These are phyloP conservation scores for Odontesthes bonariensis DNA, from an alignment of 2,113 vertebrate species.

Conservation along the genomic window DNA sequence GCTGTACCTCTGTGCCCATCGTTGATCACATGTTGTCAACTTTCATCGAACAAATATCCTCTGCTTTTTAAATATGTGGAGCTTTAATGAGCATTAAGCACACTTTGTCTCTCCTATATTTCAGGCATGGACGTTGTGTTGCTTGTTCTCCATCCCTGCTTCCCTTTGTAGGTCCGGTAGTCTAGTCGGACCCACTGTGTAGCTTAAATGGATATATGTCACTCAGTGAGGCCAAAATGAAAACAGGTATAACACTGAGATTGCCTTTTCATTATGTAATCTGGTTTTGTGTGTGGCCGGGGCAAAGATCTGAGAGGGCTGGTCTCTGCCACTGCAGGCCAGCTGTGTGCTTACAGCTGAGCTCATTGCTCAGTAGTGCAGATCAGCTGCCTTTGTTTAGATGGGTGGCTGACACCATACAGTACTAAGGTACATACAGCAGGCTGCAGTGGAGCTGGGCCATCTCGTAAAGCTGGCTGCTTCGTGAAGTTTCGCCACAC, in stretches of 20 bases:
- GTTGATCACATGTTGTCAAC: no score
- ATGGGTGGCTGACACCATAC: constrained; percentile 40
- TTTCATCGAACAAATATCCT: no score
- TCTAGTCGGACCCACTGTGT: neutral
- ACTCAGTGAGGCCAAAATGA: constrained; percentile 22
- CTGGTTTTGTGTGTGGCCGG: constrained; percentile 19
- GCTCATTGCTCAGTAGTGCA: constrained; percentile 32
- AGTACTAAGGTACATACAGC: constrained; percentile 31
- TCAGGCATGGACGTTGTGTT: constrained; percentile 1
- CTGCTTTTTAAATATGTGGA: no score
- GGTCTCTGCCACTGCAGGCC: constrained; percentile 30
- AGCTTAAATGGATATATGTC: constrained; percentile 9
- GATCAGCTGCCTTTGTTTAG: constrained; percentile 52
- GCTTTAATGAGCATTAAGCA: neutral
- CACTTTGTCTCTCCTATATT: neutral
- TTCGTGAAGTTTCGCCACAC: constrained; percentile 10
- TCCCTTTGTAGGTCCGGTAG: neutral
- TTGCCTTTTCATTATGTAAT: constrained; percentile 28
- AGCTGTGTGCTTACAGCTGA: constrained; percentile 52
- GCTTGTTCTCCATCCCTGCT: neutral
- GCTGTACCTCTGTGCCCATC: no score
- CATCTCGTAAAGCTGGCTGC: constrained; percentile 22
- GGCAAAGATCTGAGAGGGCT: constrained; percentile 27
- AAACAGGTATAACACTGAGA: constrained; percentile 19
- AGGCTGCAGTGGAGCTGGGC: constrained; percentile 7